These are phyloP conservation scores for Zaprionus bogoriensis DNA, from an alignment of 2,888 invertebrate genomes.

Conservation along the genomic window DNA sequence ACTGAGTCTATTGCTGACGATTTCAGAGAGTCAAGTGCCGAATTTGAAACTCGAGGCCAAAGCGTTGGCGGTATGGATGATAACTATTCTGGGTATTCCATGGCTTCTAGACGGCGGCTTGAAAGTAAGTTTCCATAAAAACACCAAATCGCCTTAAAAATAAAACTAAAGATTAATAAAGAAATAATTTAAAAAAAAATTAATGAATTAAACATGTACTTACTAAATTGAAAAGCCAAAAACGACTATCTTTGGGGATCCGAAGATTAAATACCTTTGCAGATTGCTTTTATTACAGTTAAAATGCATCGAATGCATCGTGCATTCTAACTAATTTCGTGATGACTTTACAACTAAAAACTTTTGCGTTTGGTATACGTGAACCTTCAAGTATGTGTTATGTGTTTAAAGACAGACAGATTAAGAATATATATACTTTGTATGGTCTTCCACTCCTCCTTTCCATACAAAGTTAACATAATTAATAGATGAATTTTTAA, in stretches of 20 bases:
- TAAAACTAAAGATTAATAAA: neutral
- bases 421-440: no score
- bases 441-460: no score
- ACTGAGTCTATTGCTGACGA: slow-evolving; percentile 79
- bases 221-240: neutral
- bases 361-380: no score
- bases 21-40: slow-evolving; percentile 78
- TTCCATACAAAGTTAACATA: no score
- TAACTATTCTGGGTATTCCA: slow-evolving; percentile 84
- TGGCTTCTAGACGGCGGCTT: slow-evolving; percentile 85
- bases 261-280: neutral
- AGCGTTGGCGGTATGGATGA: slow-evolving; percentile 80
- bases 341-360: no score
- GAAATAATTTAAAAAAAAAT: neutral
- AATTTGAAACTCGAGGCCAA: slow-evolving; percentile 75
- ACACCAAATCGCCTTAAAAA: neutral
- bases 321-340: no score
- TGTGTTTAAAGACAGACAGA: no score
- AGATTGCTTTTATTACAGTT: neutral
- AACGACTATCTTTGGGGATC: neutral
- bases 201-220: slow-evolving; percentile 6
- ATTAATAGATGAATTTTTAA: no score
- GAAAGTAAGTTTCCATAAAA: slow-evolving; percentile 69
- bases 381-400: no score
- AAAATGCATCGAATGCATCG: neutral